These are phyloP conservation scores for Zaprionus kolodkinae DNA, from an alignment of 1,140 invertebrate species.

Conservation along the genomic window DNA sequence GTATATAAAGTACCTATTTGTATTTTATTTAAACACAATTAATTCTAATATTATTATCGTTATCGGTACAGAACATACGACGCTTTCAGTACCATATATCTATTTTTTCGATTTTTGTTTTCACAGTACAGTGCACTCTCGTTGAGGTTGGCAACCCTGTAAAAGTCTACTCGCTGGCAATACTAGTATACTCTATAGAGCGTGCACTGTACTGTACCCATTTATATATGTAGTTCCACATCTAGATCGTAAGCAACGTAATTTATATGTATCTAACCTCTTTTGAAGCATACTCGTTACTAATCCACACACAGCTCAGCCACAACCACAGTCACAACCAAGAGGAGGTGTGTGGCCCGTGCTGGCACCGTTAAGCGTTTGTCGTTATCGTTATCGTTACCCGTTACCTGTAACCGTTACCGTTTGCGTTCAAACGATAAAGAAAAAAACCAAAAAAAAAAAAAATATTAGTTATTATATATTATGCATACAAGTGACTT, in stretches of 20 bases:
- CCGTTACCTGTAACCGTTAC: conserved; percentile 37
- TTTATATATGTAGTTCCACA: conserved; percentile 21
- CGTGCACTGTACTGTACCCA: neutral
- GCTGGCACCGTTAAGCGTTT: conserved; percentile 49
- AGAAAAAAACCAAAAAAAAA: neutral
- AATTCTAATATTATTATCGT: neutral
- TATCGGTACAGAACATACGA: neutral
- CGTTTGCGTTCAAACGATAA: conserved; percentile 16
- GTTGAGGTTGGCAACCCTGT: neutral
- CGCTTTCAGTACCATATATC: neutral
- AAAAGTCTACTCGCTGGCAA: neutral
- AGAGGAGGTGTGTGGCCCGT: conserved; percentile 44
- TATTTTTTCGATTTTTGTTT: neutral
- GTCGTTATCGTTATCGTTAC: conserved; percentile 46
- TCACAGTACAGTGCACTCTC: conserved; percentile 1
- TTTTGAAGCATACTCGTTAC: conserved; percentile 50
- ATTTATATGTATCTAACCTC: conserved; percentile 35
- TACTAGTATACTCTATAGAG: neutral
- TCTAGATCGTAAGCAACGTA: conserved; percentile 27
- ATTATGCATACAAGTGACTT: conserved; percentile 72
- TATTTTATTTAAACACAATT: neutral
- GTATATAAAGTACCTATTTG: neutral
- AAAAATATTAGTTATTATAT: conserved; percentile 1
- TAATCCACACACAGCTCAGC: conserved; percentile 52
- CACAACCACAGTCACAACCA: conserved; percentile 43